phyloP scores from a whole-genome alignment of 2,797 vertebrate genomes.

The Buceros bicornis region DNA sequence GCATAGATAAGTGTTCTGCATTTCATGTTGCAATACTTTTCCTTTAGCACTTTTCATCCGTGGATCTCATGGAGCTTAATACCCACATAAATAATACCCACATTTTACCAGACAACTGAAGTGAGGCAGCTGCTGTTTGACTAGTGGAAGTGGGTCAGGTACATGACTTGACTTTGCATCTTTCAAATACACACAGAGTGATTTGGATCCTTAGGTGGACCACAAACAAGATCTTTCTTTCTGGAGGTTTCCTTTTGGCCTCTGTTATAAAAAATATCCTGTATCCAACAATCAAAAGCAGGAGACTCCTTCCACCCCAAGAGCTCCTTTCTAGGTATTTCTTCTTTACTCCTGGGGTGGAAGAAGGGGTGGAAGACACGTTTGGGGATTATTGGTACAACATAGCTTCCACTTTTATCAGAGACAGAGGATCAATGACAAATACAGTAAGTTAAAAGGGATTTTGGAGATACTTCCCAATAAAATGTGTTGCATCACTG shows the following conservation, averaged over 20 bases:
- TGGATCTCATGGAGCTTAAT: neutral
- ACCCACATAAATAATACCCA: neutral
- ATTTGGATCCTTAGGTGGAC: neutral
- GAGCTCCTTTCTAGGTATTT: neutral
- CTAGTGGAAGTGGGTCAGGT: neutral
- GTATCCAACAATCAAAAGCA: neutral
- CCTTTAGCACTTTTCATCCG: neutral
- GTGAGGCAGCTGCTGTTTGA: neutral
- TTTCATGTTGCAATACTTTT: neutral
- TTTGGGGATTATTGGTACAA: neutral
- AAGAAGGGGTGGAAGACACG: neutral
- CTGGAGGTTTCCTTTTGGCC: neutral
- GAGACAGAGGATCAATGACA: neutral
- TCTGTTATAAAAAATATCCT: neutral
- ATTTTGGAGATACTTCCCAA: neutral
- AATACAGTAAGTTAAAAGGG: neutral
- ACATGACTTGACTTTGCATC: neutral
- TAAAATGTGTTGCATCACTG: neutral
- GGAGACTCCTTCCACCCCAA: neutral
- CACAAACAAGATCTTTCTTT: neutral
- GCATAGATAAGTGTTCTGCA: neutral
- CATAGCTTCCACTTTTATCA: neutral
- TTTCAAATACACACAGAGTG: neutral
- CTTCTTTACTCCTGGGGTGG: neutral
- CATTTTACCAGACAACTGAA: neutral